phyloP scores from a whole-genome alignment of 2,113 vertebrate species.

The Solea solea region DNA sequence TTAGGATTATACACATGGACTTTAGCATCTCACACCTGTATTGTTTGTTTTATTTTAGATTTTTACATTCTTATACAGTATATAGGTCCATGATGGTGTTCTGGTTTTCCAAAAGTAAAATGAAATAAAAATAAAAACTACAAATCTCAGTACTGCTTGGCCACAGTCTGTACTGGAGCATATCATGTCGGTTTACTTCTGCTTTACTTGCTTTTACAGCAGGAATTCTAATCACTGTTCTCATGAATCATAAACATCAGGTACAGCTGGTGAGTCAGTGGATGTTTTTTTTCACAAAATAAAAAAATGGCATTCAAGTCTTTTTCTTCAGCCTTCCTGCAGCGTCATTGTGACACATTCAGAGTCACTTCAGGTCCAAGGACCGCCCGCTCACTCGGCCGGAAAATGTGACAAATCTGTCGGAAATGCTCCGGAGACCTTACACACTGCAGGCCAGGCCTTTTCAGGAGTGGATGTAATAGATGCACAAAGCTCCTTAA shows the following conservation, averaged over 20 bases:
- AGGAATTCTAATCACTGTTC: background rate
- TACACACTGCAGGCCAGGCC: slow-evolving; percentile 19
- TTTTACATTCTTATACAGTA: slow-evolving; percentile 23
- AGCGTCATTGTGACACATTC: background rate
- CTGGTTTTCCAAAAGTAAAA: slow-evolving; percentile 16
- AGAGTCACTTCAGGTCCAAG: background rate
- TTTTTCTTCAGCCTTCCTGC: slow-evolving; percentile 2
- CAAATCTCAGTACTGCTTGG: background rate
- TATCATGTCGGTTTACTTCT: background rate
- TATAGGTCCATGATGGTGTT: slow-evolving; percentile 15
- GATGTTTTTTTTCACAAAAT: slow-evolving; percentile 13
- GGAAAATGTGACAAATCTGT: slow-evolving; percentile 39
- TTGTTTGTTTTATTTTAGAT: slow-evolving; percentile 29
- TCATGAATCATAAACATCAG: background rate
- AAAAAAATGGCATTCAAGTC: slow-evolving; percentile 15
- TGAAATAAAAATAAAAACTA: slow-evolving; percentile 4
- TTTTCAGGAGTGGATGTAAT: slow-evolving; percentile 31
- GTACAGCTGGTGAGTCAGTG: background rate
- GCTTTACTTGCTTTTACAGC: background rate
- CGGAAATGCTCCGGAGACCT: slow-evolving; percentile 27
- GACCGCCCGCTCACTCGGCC: slow-evolving; percentile 15
- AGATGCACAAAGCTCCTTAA: slow-evolving; percentile 38
- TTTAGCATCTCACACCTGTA: background rate
- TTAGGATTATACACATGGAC: no score
- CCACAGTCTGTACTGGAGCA: background rate